Evolutionary conservation across 1,140 invertebrate genomes (phyloP).

Genomic region (Saccostrea echinata): DNA sequence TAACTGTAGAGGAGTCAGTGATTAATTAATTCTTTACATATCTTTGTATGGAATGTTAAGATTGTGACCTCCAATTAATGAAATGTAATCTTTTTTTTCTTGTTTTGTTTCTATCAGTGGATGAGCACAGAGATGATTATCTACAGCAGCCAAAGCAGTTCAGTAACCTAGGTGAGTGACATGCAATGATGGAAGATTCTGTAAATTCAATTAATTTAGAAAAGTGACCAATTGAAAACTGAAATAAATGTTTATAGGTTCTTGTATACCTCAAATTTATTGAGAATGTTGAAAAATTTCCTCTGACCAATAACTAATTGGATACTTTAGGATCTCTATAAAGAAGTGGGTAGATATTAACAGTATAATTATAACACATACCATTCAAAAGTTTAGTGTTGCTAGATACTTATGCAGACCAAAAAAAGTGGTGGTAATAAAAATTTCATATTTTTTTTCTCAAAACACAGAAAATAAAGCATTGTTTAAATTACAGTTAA

Average conservation of each 20-base stretch:
- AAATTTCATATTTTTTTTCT: too few relatives aligned
- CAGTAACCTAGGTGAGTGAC: not conserved
- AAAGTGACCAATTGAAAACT: not conserved
- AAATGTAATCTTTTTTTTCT: not conserved
- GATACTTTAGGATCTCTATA: too few relatives aligned
- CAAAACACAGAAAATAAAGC: too few relatives aligned
- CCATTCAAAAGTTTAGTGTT: too few relatives aligned
- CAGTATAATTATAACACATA: too few relatives aligned
- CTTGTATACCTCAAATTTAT: not conserved
- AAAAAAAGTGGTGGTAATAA: too few relatives aligned
- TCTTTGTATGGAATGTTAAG: not conserved
- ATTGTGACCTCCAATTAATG: conserved; percentile 3
- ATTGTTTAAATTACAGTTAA: too few relatives aligned
- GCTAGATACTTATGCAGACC: too few relatives aligned
- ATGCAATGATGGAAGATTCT: not conserved
- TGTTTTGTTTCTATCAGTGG: conserved; percentile 16
- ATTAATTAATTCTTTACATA: not conserved
- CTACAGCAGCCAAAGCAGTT: not conserved
- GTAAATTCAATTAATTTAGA: conserved; percentile 22
- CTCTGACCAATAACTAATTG: too few relatives aligned
- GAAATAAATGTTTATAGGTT: not conserved
- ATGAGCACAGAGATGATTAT: conserved; percentile 8
- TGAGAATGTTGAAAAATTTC: too few relatives aligned
- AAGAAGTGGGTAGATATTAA: too few relatives aligned
- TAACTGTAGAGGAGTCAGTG: not conserved